These are phyloP conservation scores for Calameuta idolon DNA, from an alignment of 2,888 invertebrate species.

Conservation along the genomic window DNA sequence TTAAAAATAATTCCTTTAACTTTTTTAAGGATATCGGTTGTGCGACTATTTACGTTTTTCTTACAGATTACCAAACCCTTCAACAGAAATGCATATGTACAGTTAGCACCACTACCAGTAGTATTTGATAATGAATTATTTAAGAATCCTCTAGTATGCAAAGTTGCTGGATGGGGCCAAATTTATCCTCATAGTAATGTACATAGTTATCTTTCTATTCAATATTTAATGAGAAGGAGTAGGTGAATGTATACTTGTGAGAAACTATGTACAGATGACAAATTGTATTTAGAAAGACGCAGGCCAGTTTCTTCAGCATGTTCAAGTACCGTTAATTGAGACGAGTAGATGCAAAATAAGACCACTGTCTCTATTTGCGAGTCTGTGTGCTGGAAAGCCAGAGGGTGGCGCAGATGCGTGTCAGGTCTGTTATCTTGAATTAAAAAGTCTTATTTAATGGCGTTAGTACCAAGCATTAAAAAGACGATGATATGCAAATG, in stretches of 20 bases:
- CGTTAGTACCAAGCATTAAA: slow-evolving; percentile 16
- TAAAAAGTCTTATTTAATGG: slow-evolving; percentile 4
- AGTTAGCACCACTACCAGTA: slow-evolving; percentile 36
- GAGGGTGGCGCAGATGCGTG: slow-evolving; percentile 53
- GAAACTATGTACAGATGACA: not conserved
- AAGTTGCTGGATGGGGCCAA: slow-evolving; percentile 45
- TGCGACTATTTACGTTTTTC: not conserved
- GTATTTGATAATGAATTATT: slow-evolving; percentile 30
- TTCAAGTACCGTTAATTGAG: slow-evolving; percentile 42
- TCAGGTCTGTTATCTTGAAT: slow-evolving; percentile 39
- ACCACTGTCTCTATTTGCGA: not conserved
- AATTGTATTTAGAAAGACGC: not conserved
- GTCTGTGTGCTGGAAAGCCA: slow-evolving; percentile 46
- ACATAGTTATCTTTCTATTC: slow-evolving; percentile 15
- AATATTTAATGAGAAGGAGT: not conserved
- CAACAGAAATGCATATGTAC: slow-evolving; percentile 33
- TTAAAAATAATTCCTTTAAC: slow-evolving; percentile 2
- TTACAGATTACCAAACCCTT: slow-evolving; percentile 41
- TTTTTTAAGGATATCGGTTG: not conserved
- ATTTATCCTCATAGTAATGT: slow-evolving; percentile 27
- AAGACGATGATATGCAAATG: not conserved
- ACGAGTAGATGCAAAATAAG: slow-evolving; percentile 12
- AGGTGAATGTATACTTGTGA: not conserved
- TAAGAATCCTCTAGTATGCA: slow-evolving; percentile 31
- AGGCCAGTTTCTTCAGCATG: slow-evolving; percentile 36